Evolutionary conservation across 2,888 invertebrate genomes (phyloP).

Genomic region (Lumbricus terrestris): DNA sequence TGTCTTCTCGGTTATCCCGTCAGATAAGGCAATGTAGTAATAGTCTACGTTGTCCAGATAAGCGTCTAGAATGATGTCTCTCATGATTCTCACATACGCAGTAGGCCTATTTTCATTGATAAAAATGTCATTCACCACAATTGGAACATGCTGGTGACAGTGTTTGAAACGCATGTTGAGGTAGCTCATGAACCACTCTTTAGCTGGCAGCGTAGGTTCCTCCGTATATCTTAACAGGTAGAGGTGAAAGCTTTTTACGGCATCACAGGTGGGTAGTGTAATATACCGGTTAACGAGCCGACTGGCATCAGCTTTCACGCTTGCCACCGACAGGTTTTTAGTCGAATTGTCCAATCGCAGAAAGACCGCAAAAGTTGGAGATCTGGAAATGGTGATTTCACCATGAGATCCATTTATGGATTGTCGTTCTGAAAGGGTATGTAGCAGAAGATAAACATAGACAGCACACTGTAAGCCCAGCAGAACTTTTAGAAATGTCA

Average conservation of each 20-base stretch:
- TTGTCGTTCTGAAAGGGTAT: neutral
- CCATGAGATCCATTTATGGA: neutral
- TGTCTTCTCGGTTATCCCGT: neutral
- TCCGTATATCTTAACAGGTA: neutral
- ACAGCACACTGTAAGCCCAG: neutral
- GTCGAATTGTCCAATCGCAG: neutral
- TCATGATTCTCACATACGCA: neutral
- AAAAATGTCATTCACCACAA: neutral
- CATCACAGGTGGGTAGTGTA: neutral
- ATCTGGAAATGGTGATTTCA: neutral
- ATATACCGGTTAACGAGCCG: neutral
- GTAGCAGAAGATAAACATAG: neutral
- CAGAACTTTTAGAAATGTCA: neutral
- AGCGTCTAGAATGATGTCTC: neutral
- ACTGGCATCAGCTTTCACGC: neutral
- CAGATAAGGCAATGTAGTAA: neutral
- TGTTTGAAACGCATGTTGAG: neutral
- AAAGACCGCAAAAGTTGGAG: neutral
- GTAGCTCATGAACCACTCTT: neutral
- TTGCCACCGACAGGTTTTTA: neutral
- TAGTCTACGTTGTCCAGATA: constrained; percentile 3
- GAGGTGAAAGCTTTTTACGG: neutral
- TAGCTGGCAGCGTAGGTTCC: neutral
- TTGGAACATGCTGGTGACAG: neutral
- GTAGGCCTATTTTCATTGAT: neutral